Evolutionary conservation across 1,140 invertebrate genomes (phyloP).

Genomic region (Hylyphantes graminicola): DNA sequence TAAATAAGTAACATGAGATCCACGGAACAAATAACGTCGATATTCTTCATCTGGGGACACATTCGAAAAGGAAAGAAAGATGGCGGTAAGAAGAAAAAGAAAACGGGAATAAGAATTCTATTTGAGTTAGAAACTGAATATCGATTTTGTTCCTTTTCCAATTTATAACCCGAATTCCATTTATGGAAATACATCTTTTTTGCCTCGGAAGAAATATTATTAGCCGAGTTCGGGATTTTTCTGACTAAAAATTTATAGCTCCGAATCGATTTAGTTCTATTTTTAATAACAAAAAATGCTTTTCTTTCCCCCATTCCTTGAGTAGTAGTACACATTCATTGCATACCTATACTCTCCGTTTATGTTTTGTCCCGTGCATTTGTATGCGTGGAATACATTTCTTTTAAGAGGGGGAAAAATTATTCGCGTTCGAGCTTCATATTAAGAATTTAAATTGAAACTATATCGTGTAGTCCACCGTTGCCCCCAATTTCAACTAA

Average conservation of each 20-base stretch:
- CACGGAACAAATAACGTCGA: slow-evolving; percentile 46
- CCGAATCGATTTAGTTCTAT: slow-evolving; percentile 50
- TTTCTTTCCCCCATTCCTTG: neutral
- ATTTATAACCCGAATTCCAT: slow-evolving; percentile 60
- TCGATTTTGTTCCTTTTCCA: slow-evolving; percentile 60
- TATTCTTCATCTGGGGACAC: slow-evolving; percentile 54
- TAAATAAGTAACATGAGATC: slow-evolving; percentile 54
- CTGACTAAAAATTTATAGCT: slow-evolving; percentile 55
- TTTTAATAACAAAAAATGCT: slow-evolving; percentile 55
- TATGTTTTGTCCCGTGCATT: neutral
- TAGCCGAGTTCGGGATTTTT: slow-evolving; percentile 50
- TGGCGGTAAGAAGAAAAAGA: slow-evolving; percentile 14
- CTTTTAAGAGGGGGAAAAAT: neutral
- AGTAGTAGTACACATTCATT: slow-evolving; percentile 7
- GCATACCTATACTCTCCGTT: slow-evolving; percentile 5
- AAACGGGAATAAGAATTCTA: slow-evolving; percentile 55
- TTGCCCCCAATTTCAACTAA: neutral
- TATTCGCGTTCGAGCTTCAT: slow-evolving; percentile 26
- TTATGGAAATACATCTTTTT: slow-evolving; percentile 59
- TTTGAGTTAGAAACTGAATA: slow-evolving; percentile 60
- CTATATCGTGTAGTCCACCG: slow-evolving; percentile 8
- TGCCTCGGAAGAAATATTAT: slow-evolving; percentile 52
- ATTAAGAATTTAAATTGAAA: slow-evolving; percentile 48
- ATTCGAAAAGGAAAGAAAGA: slow-evolving; percentile 36
- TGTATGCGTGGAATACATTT: slow-evolving; percentile 15